Evolutionary conservation across 2,888 invertebrate genomes (phyloP).

Genomic region (Bunonema sp.): DNA sequence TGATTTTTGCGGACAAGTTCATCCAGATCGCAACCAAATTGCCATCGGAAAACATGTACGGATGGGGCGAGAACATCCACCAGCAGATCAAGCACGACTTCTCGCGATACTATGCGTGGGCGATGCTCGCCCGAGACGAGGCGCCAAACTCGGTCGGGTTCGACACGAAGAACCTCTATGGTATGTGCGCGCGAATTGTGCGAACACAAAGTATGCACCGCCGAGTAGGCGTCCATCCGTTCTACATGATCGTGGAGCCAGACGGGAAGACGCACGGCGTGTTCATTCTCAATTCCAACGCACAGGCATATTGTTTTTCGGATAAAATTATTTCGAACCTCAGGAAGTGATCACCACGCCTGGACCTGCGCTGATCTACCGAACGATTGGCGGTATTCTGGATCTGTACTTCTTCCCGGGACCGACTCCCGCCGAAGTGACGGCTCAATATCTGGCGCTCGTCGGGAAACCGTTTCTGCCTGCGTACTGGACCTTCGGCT

Average conservation of each 20-base stretch:
- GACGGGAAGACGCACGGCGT: conserved; percentile 36
- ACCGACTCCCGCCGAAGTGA: conserved; percentile 43
- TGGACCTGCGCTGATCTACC: conserved; percentile 56
- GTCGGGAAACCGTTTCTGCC: conserved; percentile 37
- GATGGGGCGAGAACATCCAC: conserved; percentile 13
- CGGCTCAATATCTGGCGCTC: conserved; percentile 35
- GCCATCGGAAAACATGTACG: conserved; percentile 11
- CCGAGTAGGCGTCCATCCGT: conserved; percentile 26
- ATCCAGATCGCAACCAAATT: conserved; percentile 12
- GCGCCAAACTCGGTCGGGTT: conserved; percentile 16
- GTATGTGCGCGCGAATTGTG: neutral
- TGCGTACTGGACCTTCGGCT: conserved; percentile 43
- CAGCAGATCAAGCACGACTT: conserved; percentile 20
- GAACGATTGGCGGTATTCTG: conserved; percentile 48
- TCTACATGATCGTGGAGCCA: conserved; percentile 30
- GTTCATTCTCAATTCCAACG: conserved; percentile 29
- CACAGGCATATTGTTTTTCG: conserved; percentile 4
- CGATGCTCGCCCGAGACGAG: conserved; percentile 29
- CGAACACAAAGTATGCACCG: neutral
- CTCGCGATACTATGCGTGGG: conserved; percentile 23
- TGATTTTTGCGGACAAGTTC: conserved; percentile 11
- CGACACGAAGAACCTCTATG: conserved; percentile 26
- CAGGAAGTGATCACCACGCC: conserved; percentile 33
- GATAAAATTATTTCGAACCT: neutral
- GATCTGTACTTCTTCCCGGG: conserved; percentile 45